A percentile compares a stretch with the other conserved stretches of the same genome.
phyloP scores from a whole-genome alignment of 2,113 vertebrate genomes.

The Proterorhinus semilunaris region DNA sequence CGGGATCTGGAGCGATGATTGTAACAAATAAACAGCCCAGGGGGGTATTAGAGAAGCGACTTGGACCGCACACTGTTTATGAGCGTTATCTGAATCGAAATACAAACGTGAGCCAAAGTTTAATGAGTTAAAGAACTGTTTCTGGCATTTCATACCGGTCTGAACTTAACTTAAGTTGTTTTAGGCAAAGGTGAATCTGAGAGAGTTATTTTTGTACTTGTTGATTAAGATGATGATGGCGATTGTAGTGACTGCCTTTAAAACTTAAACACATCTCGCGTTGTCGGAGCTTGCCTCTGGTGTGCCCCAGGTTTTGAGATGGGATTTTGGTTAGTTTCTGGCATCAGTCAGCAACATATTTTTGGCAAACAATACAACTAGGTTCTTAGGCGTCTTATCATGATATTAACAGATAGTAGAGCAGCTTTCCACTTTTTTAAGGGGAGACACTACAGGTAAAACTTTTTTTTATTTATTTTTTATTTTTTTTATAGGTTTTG shows the following conservation, averaged over 20 bases:
- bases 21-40: slow-evolving; percentile 32
- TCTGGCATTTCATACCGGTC: background rate
- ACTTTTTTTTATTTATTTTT: too few relatives aligned
- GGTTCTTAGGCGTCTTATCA: background rate
- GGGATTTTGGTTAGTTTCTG: background rate
- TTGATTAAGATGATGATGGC: background rate
- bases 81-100: slow-evolving; percentile 17
- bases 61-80: background rate
- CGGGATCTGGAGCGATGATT: slow-evolving; percentile 22
- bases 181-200: slow-evolving; percentile 1
- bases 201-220: background rate
- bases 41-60: slow-evolving; percentile 27
- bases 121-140: slow-evolving; percentile 7
- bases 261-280: background rate
- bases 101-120: slow-evolving; percentile 5
- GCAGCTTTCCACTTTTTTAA: background rate
- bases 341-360: slow-evolving; percentile 1
- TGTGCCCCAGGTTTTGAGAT: background rate
- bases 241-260: background rate
- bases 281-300: background rate
- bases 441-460: background rate
- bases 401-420: background rate
- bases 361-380: slow-evolving; percentile 1
- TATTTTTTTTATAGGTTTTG: too few relatives aligned
- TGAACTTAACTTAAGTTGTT: background rate